A percentile compares a stretch with the other conserved stretches of the same genome.
Evolutionary conservation across 2,113 vertebrate species (phyloP).

Genomic region (Thunnus maccoyii): DNA sequence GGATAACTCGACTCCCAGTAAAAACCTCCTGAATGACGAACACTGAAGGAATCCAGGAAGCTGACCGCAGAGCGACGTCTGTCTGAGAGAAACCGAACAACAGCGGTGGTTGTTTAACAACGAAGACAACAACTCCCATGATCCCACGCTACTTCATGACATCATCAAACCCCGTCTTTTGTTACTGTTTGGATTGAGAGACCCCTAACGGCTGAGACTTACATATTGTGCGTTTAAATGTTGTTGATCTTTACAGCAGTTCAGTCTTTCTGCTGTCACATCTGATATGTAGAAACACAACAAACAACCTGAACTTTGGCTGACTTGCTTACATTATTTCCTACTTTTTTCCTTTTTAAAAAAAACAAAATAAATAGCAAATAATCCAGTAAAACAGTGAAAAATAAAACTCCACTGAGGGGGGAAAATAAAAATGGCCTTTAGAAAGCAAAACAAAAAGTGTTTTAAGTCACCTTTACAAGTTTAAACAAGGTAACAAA

Average conservation of each 20-base stretch:
- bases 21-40: too few relatives aligned
- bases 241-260: background rate
- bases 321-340: background rate
- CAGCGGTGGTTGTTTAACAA: too few relatives aligned
- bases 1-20: too few relatives aligned
- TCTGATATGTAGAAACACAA: slow-evolving; percentile 1
- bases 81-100: too few relatives aligned
- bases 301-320: slow-evolving; percentile 30
- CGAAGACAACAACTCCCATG: too few relatives aligned
- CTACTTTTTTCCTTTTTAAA: background rate
- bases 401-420: background rate
- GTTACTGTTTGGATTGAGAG: too few relatives aligned
- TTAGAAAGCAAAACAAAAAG: background rate
- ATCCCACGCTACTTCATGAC: too few relatives aligned
- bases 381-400: background rate
- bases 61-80: too few relatives aligned
- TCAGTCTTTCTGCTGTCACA: background rate
- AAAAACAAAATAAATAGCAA: slow-evolving; percentile 20
- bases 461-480: background rate
- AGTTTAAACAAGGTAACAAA: background rate
- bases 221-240: too few relatives aligned
- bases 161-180: too few relatives aligned
- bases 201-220: too few relatives aligned
- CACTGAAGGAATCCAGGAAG: too few relatives aligned
- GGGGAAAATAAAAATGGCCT: background rate